Evolutionary conservation across 2,797 vertebrate genomes (phyloP).

Genomic region (Neostethus bicornis): DNA sequence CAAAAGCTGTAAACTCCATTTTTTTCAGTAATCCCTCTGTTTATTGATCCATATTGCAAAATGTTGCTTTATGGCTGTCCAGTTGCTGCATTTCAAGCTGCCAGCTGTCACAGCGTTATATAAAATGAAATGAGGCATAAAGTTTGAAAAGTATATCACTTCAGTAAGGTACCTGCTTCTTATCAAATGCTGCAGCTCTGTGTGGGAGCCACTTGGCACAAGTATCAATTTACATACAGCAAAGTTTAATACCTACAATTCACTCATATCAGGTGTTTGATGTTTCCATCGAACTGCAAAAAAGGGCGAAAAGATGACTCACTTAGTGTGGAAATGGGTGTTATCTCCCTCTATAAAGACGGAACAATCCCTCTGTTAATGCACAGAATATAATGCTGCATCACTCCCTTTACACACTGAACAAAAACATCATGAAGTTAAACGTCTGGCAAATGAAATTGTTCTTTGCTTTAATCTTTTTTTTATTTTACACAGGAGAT

Average conservation of each 20-base stretch:
- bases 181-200: conserved; percentile 25
- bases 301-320: conserved; percentile 2
- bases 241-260: conserved; percentile 11
- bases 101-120: conserved; percentile 59
- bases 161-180: conserved; percentile 35
- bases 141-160: conserved; percentile 61
- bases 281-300: neutral
- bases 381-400: conserved; percentile 47
- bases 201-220: conserved; percentile 4
- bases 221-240: conserved; percentile 1
- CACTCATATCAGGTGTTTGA: conserved; percentile 9
- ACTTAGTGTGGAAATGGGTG: conserved; percentile 7
- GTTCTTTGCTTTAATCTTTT: conserved; percentile 25
- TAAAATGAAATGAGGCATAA: conserved; percentile 65
- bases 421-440: conserved; percentile 48
- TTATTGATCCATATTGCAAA: conserved; percentile 41
- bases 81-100: conserved; percentile 45
- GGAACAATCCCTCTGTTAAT: conserved; percentile 35
- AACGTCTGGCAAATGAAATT: conserved; percentile 56
- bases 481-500: too few species aligned
- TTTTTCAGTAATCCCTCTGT: conserved; percentile 37
- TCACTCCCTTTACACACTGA: conserved; percentile 44
- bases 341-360: conserved; percentile 26
- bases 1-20: conserved; percentile 36
- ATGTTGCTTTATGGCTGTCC: conserved; percentile 54